Evolutionary conservation across 2,113 vertebrate genomes (phyloP).

Genomic region (Rhabdomys dilectus): DNA sequence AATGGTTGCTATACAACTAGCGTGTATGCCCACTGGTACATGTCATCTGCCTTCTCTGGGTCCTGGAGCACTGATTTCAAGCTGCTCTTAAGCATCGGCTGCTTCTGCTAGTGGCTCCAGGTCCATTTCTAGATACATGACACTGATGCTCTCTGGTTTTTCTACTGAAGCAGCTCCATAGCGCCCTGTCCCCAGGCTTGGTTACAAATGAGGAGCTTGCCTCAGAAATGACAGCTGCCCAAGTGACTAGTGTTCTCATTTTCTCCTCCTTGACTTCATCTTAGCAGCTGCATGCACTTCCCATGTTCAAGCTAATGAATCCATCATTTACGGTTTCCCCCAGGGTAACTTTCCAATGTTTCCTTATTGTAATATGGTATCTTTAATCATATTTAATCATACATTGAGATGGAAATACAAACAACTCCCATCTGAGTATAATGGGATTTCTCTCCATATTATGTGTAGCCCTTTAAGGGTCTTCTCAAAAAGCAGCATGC

Average conservation of each 20-base stretch:
- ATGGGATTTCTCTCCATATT: slow-evolving; percentile 61
- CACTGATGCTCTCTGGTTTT: slow-evolving; percentile 25
- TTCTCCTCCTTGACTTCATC: not conserved
- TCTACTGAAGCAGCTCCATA: not conserved
- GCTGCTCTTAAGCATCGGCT: not conserved
- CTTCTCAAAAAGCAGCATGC: slow-evolving; percentile 64
- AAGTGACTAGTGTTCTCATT: not conserved
- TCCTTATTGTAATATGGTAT: slow-evolving; percentile 74
- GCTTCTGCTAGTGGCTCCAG: not conserved
- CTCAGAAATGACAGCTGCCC: not conserved
- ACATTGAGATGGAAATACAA: slow-evolving; percentile 72
- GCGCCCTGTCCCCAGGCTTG: not conserved
- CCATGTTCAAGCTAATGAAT: slow-evolving; percentile 68
- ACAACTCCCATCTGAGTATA: slow-evolving; percentile 72
- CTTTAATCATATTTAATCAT: slow-evolving; percentile 80
- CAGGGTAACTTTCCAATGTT: slow-evolving; percentile 67
- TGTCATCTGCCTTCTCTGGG: not conserved
- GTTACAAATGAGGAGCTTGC: not conserved
- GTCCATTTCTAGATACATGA: not conserved
- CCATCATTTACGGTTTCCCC: slow-evolving; percentile 50
- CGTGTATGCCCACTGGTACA: no score
- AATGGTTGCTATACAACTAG: not conserved
- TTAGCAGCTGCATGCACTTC: slow-evolving; percentile 61
- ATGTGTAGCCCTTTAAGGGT: slow-evolving; percentile 55
- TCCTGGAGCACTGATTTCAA: not conserved